A percentile compares a stretch with the other conserved stretches of the same genome.
Evolutionary conservation across 2,113 vertebrate species (phyloP).

Genomic region (Anarrhichthys ocellatus): DNA sequence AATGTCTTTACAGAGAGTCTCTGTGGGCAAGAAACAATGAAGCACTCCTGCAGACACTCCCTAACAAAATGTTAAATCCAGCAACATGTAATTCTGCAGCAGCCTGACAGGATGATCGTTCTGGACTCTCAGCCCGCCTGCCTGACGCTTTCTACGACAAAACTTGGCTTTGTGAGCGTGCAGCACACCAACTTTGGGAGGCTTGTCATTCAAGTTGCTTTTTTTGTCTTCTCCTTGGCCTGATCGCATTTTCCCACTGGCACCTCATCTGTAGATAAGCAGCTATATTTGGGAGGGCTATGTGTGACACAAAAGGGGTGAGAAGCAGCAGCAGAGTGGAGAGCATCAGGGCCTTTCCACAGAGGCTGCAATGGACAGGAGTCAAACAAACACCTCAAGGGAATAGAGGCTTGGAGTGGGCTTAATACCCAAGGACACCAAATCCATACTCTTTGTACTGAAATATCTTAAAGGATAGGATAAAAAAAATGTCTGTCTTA

Average conservation of each 20-base stretch:
- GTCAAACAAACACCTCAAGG: constrained; percentile 8
- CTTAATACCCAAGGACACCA: neutral
- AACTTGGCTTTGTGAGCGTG: neutral
- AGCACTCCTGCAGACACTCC: constrained; percentile 14
- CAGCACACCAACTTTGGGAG: constrained; percentile 22
- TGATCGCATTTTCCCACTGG: constrained; percentile 49
- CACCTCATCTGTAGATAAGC: constrained; percentile 20
- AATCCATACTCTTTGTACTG: neutral
- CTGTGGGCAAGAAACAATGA: constrained; percentile 22
- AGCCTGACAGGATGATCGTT: constrained; percentile 23
- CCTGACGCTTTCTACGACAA: constrained; percentile 37
- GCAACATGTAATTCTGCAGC: constrained; percentile 17
- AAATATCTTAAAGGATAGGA: neutral
- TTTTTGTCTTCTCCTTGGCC: constrained; percentile 27
- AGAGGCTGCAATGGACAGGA: constrained; percentile 16
- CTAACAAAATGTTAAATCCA: constrained; percentile 39
- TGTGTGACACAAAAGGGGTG: constrained; percentile 18
- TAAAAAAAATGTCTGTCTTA: neutral
- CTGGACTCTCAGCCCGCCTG: constrained; percentile 17
- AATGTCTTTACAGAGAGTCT: constrained; percentile 1
- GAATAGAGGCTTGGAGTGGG: neutral
- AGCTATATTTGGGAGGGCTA: constrained; percentile 36
- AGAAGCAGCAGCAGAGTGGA: constrained; percentile 18
- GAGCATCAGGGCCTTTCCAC: constrained; percentile 8
- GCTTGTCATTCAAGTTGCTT: neutral